Evolutionary conservation across 2,888 invertebrate genomes (phyloP).

Genomic region (Ypsolopha sequella): DNA sequence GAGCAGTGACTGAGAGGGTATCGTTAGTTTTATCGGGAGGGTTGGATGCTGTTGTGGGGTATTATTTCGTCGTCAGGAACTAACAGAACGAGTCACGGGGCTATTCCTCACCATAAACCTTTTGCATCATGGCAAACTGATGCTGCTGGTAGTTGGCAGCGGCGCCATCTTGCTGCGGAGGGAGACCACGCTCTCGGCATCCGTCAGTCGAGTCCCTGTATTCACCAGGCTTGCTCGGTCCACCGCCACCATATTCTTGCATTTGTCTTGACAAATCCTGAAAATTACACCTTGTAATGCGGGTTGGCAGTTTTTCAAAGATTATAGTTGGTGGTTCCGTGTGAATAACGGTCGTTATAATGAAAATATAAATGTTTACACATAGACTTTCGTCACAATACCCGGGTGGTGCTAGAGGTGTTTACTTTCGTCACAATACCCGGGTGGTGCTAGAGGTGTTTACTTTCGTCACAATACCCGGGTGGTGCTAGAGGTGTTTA

Average conservation of each 20-base stretch:
- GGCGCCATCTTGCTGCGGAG: neutral
- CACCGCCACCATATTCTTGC: conserved; percentile 61
- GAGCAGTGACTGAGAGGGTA: neutral
- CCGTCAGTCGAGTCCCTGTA: conserved; percentile 33
- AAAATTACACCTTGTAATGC: no score
- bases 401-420: no score
- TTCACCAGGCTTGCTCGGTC: conserved; percentile 45
- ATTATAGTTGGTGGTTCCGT: no score
- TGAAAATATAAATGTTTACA: no score
- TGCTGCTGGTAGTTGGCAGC: conserved; percentile 17
- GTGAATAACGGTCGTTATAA: no score
- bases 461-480: no score
- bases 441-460: no score
- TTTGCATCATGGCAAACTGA: conserved; percentile 44
- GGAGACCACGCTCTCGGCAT: conserved; percentile 19
- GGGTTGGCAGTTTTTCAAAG: no score
- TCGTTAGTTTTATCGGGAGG: neutral
- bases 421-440: no score
- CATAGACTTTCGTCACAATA: no score
- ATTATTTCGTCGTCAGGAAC: neutral
- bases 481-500: no score
- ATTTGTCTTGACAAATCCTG: conserved; percentile 35
- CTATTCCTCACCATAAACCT: conserved; percentile 38
- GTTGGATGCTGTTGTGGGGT: neutral
- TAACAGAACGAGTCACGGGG: neutral